Conservation (phyloP, 2,797 vertebrate genomes). For the Pseudocheirus occidentalis region DNA sequence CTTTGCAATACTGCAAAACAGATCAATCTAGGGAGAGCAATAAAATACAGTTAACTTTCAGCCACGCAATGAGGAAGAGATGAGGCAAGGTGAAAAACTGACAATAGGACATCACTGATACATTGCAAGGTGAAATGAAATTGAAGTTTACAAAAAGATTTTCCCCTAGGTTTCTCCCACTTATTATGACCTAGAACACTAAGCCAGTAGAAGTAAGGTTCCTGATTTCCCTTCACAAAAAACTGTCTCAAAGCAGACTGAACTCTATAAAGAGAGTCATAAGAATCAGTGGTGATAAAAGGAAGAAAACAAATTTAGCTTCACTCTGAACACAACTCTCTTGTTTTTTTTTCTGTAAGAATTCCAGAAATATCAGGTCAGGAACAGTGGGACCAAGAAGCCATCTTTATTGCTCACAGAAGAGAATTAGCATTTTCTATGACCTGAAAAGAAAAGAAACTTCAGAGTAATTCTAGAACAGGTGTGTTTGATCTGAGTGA, state of each 20-base stretch:
- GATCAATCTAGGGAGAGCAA: background rate
- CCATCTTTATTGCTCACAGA: conserved; percentile 36
- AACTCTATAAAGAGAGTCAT: conserved; percentile 26
- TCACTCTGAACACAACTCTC: conserved; percentile 8
- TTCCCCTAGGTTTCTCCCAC: background rate
- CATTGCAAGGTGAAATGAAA: conserved; percentile 30
- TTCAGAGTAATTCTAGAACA: background rate
- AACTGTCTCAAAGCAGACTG: conserved; percentile 17
- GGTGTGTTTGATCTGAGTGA: conserved; percentile 12
- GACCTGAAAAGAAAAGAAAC: conserved; percentile 14
- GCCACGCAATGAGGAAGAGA: background rate
- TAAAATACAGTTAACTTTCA: background rate
- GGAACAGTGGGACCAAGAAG: conserved; percentile 32
- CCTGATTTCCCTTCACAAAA: background rate
- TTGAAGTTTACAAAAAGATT: conserved; percentile 1
- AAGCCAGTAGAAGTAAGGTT: background rate
- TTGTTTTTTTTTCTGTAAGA: background rate
- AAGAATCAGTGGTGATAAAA: conserved; percentile 6
- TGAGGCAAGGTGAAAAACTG: background rate
- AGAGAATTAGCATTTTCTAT: conserved; percentile 7
- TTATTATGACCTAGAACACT: background rate
- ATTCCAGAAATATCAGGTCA: conserved; percentile 46
- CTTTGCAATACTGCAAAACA: background rate
- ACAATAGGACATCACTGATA: background rate
- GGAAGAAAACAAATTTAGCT: conserved; percentile 21